Base-by-base conservation (phyloP, 2,888 invertebrate genomes). In the Epistrophe grossulariae region DNA sequence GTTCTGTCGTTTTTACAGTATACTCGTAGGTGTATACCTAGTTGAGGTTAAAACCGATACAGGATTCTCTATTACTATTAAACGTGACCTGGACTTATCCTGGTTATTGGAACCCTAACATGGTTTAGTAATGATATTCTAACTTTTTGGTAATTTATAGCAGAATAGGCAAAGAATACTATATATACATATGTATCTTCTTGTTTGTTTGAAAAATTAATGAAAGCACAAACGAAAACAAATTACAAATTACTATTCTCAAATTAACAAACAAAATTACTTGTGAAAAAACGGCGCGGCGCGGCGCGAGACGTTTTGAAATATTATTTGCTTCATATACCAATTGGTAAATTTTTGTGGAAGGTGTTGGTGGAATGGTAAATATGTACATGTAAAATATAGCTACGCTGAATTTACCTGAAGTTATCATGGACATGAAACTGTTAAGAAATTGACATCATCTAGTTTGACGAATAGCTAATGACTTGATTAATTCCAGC, bases 61-160 rank as follows among this genome's bases (percentile, higher is more conserved):
- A 71, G 15, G 57, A 4, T 48, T 66, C 17, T 62, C 50, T 6
- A 52, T 48, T 28, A 31, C 70, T 52, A 55, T 64, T 50, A 79
- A 19, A 73, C 62, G 83, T 79, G 79, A 74, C 74, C 35, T 5
- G 28, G 2, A 59, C 17, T 35, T 35, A 57, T 31, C 17, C 45
- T 68, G 11, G 17, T 15, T 35, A 31, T 35, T 19, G 55, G 17
- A 19, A 48, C 19, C 8, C 10, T 11, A 62, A 38, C 31, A 50
- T 24, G 57, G 13, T 70, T 50, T 11, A 19, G 50, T 79, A 79
- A 74, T 79, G 74, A 70, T 35, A 31, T 35, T 68, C 52, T 38
- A 48, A 64, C 60, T n/a, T 24, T 40, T 74, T 31, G 45, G 52
- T 73, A 72, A 60, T 78, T 68, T 78, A 68, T 82, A 10, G 11